phyloP scores from a whole-genome alignment of 2,888 invertebrate species.

The Cyclophora albipunctata region DNA sequence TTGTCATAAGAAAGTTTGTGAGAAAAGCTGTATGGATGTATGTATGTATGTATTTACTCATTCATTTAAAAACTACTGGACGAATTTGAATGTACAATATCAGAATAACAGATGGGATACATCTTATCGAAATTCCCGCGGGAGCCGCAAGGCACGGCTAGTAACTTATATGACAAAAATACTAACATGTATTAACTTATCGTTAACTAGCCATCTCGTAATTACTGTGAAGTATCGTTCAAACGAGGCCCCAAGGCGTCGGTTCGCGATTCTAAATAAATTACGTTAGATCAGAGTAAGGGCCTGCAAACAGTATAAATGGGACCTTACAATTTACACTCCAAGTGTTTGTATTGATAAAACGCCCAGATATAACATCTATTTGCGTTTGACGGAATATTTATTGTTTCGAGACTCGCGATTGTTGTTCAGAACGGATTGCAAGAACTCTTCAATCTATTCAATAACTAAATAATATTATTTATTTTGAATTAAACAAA shows the following conservation, averaged over 20 bases:
- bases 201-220: too few species aligned
- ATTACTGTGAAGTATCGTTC: neutral
- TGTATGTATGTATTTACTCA: too few species aligned
- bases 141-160: neutral
- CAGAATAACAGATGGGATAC: neutral
- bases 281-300: slow-evolving; percentile 42
- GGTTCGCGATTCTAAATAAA: slow-evolving; percentile 59
- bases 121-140: too few species aligned
- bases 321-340: neutral
- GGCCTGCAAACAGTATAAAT: slow-evolving; percentile 25
- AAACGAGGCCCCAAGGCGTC: neutral
- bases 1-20: too few species aligned
- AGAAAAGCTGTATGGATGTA: neutral
- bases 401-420: too few species aligned
- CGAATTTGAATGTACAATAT: too few species aligned
- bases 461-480: too few species aligned
- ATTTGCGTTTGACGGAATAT: slow-evolving; percentile 1
- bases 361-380: slow-evolving; percentile 1
- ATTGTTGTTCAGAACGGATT: too few species aligned
- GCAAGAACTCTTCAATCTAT: too few species aligned
- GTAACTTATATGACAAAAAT: neutral
- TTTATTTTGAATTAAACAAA: too few species aligned
- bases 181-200: neutral
- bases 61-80: too few species aligned
- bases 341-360: neutral